A percentile compares a stretch with the other conserved stretches of the same genome.
phyloP scores from a whole-genome alignment of 2,797 vertebrate genomes.

The Arctocebus calabarensis region DNA sequence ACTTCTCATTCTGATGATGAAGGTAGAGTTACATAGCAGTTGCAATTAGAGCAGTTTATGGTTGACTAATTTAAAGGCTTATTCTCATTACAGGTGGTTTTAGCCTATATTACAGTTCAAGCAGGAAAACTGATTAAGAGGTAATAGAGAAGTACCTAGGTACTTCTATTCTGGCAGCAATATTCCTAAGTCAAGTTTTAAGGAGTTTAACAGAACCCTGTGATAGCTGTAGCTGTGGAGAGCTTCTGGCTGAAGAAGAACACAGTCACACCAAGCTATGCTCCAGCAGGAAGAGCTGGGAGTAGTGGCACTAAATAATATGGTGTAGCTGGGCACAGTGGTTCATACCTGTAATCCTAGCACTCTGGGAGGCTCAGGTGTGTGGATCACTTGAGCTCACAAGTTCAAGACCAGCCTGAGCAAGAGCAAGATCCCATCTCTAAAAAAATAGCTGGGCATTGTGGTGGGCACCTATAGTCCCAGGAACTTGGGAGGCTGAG shows the following conservation, averaged over 20 bases:
- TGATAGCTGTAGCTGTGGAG: neutral
- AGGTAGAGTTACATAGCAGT: neutral
- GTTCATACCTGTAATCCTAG: too few relatives aligned
- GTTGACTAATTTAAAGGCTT: slow-evolving; percentile 30
- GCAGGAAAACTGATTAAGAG: neutral
- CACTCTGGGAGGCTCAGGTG: too few relatives aligned
- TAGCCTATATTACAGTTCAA: neutral
- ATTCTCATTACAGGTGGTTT: neutral
- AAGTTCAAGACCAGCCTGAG: too few relatives aligned
- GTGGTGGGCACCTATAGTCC: too few relatives aligned
- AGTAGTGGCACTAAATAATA: neutral
- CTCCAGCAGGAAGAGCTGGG: neutral
- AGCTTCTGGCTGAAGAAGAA: neutral
- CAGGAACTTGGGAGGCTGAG: too few relatives aligned
- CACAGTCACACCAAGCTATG: neutral
- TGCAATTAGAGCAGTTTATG: neutral
- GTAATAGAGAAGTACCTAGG: neutral
- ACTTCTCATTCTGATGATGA: neutral
- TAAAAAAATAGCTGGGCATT: too few relatives aligned
- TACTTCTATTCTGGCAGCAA: neutral
- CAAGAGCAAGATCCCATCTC: too few relatives aligned
- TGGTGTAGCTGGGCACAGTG: too few relatives aligned
- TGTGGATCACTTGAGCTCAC: too few relatives aligned
- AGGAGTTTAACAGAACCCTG: neutral
- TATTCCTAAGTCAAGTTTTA: neutral